Percentiles rank a stretch among this genome's conserved stretches.
These are phyloP conservation scores for Gortyna flavago DNA, from an alignment of 2,888 invertebrate species.

Conservation along the genomic window DNA sequence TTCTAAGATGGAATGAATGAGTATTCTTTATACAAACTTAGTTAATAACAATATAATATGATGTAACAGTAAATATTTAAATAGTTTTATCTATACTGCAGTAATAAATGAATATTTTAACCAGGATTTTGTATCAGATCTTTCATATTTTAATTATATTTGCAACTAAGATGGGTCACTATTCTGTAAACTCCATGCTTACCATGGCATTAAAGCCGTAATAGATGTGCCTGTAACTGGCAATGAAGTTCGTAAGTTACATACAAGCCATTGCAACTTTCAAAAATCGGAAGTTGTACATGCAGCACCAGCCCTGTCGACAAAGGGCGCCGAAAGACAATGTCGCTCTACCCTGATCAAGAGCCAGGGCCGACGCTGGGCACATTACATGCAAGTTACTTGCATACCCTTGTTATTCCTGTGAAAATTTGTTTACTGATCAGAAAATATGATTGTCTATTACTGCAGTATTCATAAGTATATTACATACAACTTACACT, in stretches of 20 bases:
- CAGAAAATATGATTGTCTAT: slow-evolving; percentile 2
- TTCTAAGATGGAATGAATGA: slow-evolving; percentile 70
- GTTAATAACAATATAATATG: slow-evolving; percentile 46
- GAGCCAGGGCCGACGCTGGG: neutral
- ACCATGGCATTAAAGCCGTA: neutral
- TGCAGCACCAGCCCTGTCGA: neutral
- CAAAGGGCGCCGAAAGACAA: neutral
- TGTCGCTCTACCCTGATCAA: neutral
- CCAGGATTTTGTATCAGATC: neutral
- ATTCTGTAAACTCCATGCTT: neutral
- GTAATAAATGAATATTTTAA: neutral
- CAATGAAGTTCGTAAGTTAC: neutral
- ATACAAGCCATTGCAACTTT: neutral
- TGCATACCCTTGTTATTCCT: neutral
- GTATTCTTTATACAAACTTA: slow-evolving; percentile 69
- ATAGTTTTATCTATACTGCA: slow-evolving; percentile 49
- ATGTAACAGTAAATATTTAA: slow-evolving; percentile 54
- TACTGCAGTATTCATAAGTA: slow-evolving; percentile 41
- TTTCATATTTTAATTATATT: slow-evolving; percentile 3
- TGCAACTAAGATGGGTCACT: neutral
- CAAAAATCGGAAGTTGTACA: neutral
- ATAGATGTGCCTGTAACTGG: neutral
- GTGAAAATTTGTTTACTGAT: neutral
- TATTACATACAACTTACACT: slow-evolving; percentile 46
- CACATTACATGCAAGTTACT: neutral